Base-by-base conservation (phyloP, 2,888 invertebrate species). In the Tanytarsus gracilentus region DNA sequence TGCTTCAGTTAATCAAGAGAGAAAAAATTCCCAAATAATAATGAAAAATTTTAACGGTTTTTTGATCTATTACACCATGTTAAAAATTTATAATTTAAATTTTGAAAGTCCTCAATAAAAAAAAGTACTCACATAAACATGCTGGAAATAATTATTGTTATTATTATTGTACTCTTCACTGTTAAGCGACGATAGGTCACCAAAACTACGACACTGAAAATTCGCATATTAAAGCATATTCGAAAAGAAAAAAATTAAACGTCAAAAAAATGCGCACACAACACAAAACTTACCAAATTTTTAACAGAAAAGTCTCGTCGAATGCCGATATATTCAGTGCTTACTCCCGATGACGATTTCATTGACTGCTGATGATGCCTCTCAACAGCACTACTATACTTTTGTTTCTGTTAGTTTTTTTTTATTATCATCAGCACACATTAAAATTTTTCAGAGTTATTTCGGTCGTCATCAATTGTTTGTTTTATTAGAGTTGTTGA, bases 121-220 rank as follows among this genome's bases (percentile, higher is more conserved):
- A 11, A 8, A 21, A 48, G 27, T 48, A 58, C 58, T 58, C 33
- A 58, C 58, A 39, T 58, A 58, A 11, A 58, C 58, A 14, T 60
- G 60, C 26, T 60, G 36, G 39, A 60, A 51, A 50, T 60, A 44
- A 44, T 58, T 48, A 23, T 16, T 33, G 27, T 55, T 55, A 44
- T 58, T 48, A 23, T 16, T 33, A 40, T 55, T 55, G 40, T 49
- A 21, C 7, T 61, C 50, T n/a, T 61, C 50, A 18, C 7, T 40
- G 9, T 61, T 61, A n/a, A 66, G 63, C 29, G 62, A 60, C 26
- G 65, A 64, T 44, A 66, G 63, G 62, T 66, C 66, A 40, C 65
- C 66, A 62, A 65, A 66, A 27, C 66, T 66, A 53, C 65, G 64
- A 56, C 66, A 66, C 66, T 66, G 36, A 26, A 61, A 61, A 44